phyloP scores from a whole-genome alignment of 2,113 vertebrate genomes.

The Ondatra zibethicus region DNA sequence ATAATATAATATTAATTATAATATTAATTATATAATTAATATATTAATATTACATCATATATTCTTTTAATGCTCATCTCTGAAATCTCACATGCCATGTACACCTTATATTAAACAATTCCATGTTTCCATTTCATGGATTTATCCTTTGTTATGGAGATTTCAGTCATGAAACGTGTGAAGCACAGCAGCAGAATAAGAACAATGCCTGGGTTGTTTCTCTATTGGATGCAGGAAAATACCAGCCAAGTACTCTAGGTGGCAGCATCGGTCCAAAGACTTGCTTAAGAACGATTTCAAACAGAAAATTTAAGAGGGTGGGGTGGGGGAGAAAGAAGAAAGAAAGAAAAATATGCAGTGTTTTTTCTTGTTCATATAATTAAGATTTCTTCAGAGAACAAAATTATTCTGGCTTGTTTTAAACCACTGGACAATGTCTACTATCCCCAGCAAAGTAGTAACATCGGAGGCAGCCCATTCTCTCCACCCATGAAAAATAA shows the following conservation, averaged over 20 bases:
- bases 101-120: not conserved
- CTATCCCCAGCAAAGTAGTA: not conserved
- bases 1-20: too few species aligned
- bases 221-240: constrained; percentile 36
- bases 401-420: not conserved
- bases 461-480: not conserved
- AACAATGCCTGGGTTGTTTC: not conserved
- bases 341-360: constrained; percentile 26
- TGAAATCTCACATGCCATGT: not conserved
- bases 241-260: constrained; percentile 77
- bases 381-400: not conserved
- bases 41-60: too few species aligned
- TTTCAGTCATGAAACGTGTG: not conserved
- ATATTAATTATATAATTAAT: too few species aligned
- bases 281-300: not conserved
- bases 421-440: not conserved
- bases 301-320: not conserved
- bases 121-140: not conserved
- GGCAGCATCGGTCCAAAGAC: constrained; percentile 84
- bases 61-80: not conserved
- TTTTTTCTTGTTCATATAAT: constrained; percentile 38
- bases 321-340: not conserved
- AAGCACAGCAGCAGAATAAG: not conserved
- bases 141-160: not conserved
- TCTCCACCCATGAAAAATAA: not conserved